phyloP scores from a whole-genome alignment of 2,797 vertebrate genomes.

The Sciaenops ocellatus region DNA sequence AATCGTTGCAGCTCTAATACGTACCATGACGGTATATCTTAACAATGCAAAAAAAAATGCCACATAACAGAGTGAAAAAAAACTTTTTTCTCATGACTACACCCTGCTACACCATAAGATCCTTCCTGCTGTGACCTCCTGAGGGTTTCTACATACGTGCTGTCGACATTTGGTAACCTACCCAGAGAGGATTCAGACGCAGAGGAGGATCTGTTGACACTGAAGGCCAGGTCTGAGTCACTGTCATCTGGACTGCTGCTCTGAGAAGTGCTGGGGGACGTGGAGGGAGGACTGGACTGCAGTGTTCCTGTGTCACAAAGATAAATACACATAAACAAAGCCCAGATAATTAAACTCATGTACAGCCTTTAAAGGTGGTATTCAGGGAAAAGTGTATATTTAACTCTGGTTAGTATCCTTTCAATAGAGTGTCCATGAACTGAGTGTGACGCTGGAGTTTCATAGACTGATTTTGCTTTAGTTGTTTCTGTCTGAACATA shows the following conservation, averaged over 20 bases:
- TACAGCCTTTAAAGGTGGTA: slow-evolving; percentile 3
- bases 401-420: background rate
- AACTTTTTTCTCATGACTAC: background rate
- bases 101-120: background rate
- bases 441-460: background rate
- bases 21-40: background rate
- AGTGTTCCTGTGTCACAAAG: slow-evolving; percentile 88
- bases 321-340: slow-evolving; percentile 50
- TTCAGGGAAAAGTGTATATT: slow-evolving; percentile 1
- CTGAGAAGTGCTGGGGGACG: slow-evolving; percentile 93
- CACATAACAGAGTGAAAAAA: background rate
- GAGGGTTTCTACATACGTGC: slow-evolving; percentile 29
- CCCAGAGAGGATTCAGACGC: slow-evolving; percentile 98
- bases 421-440: slow-evolving; percentile 9
- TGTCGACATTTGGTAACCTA: slow-evolving; percentile 78
- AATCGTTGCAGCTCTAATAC: background rate
- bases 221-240: slow-evolving; percentile 97
- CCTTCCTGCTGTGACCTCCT: background rate
- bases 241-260: slow-evolving; percentile 95
- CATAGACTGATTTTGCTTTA: slow-evolving; percentile 10
- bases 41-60: background rate
- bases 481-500: slow-evolving; percentile 36
- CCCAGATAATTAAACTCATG: slow-evolving; percentile 17
- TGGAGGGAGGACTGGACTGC: slow-evolving; percentile 90
- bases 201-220: slow-evolving; percentile 96